phyloP scores from a whole-genome alignment of 2,888 invertebrate genomes.

The Drosophila paramelanica region DNA sequence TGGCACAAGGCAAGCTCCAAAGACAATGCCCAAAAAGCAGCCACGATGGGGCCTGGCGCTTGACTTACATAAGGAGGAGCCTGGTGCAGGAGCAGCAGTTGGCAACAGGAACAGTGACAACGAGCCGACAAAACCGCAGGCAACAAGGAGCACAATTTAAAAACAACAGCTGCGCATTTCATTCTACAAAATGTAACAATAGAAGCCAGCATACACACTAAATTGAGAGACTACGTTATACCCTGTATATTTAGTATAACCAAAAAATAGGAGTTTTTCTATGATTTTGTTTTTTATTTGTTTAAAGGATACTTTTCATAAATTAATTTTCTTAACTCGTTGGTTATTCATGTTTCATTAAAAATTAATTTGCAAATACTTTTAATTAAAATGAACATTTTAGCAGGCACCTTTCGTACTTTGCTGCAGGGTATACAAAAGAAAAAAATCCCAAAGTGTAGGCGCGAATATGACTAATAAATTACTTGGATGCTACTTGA shows the following conservation, averaged over 20 bases:
- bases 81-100: constrained; percentile 15
- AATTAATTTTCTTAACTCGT: no score
- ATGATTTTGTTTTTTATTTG: no score
- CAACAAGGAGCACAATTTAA: constrained; percentile 66
- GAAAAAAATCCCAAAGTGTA: constrained; percentile 13
- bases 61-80: constrained; percentile 19
- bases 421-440: constrained; percentile 13
- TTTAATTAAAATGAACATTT: no score
- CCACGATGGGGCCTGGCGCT: constrained; percentile 31
- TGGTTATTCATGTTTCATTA: no score
- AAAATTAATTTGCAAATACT: no score
- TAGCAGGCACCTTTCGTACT: not conserved
- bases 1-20: constrained; percentile 50
- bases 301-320: no score
- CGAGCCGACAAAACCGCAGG: constrained; percentile 46
- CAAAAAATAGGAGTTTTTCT: not conserved
- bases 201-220: constrained; percentile 21
- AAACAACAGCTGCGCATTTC: constrained; percentile 76
- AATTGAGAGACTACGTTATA: not conserved
- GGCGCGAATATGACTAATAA: constrained; percentile 57
- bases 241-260: not conserved
- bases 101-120: constrained; percentile 42
- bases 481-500: constrained; percentile 66
- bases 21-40: constrained; percentile 47
- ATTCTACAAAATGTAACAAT: constrained; percentile 40